Conservation (phyloP, 2,888 invertebrate species). For the Trichogramma dendrolimi region DNA sequence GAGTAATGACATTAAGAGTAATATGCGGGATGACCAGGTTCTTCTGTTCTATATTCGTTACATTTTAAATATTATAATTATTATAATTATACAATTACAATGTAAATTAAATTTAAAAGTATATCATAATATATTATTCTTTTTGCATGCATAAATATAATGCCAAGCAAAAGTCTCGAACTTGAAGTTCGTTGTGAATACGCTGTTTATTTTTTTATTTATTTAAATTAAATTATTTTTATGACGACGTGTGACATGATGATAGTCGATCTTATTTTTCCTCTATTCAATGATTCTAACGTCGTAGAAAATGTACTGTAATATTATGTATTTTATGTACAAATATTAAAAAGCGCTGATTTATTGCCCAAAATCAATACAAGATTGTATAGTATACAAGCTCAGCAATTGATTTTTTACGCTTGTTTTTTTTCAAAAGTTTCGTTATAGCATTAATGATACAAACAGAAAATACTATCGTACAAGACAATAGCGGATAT, state of each 20-base stretch:
- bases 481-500: conserved; percentile 8
- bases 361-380: conserved; percentile 12
- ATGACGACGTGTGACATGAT: conserved; percentile 26
- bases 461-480: conserved; percentile 20
- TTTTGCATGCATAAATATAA: conserved; percentile 21
- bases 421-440: no score
- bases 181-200: conserved; percentile 15
- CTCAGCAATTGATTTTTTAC: no score
- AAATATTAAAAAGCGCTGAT: conserved; percentile 24
- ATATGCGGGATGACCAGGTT: conserved; percentile 37
- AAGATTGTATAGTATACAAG: no score
- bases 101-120: conserved; percentile 30
- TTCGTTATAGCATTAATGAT: no score
- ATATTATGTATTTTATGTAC: conserved; percentile 28
- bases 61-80: conserved; percentile 6
- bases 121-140: conserved; percentile 20
- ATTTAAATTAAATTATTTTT: conserved; percentile 12
- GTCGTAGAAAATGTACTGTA: conserved; percentile 27
- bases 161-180: conserved; percentile 21
- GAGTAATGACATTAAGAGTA: conserved; percentile 37
- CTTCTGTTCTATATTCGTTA: conserved; percentile 18
- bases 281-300: conserved; percentile 27
- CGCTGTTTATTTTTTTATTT: conserved; percentile 14
- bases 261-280: conserved; percentile 19
- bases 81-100: conserved; percentile 24